Evolutionary conservation across 92 coral and sea anemone species (phyloP), one percentile per base, ranked within the genome.

Genomic region (Siderastrea radians): DNA sequence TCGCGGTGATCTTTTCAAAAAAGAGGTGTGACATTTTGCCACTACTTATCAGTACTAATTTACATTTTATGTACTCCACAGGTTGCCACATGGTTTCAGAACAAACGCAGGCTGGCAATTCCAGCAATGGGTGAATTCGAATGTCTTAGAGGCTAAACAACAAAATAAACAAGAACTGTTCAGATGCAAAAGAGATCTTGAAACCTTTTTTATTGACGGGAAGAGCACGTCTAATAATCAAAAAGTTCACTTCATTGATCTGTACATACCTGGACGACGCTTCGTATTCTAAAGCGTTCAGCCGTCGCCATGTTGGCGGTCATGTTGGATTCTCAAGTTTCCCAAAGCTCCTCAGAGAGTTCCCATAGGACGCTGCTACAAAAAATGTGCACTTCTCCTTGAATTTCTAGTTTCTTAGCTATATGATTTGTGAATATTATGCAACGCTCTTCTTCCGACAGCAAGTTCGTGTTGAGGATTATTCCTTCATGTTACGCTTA

Each of bases 221-320:
- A n/a, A n/a, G n/a, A n/a, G n/a, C n/a, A n/a, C n/a, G n/a, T n/a
- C n/a, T n/a, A n/a, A 14, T 14, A 4, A 12, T 50, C 3, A 1
- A 16, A 1, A 8, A 47, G 13, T 47, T 8, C 51, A 3, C 12
- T 13, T 51, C 10, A 8, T 11, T 51, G 10, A 50, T 4, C 72
- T n/a, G 10, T n/a, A 67, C 9, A 10, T 81, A 94, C 95, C 97
- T 91, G 97, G 57, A 94, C 95, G 17, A 94, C 94, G 64, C 97
- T 94, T 3, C 97, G 97, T 72, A 94, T 88, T 49, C 97, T 92
- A 12, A 92, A 47, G 48, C 88, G 80, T 54, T 88, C 93, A 17
- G 80, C 86, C 38, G 92, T 88, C 68, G 90, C 91, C n/a, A n/a
- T n/a, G n/a, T n/a, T n/a, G n/a, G n/a, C n/a, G n/a, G n/a, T n/a